Percentiles rank a stretch among this genome's conserved stretches.
Conservation (phyloP, 1,140 invertebrate species). For the Eciton burchellii region DNA sequence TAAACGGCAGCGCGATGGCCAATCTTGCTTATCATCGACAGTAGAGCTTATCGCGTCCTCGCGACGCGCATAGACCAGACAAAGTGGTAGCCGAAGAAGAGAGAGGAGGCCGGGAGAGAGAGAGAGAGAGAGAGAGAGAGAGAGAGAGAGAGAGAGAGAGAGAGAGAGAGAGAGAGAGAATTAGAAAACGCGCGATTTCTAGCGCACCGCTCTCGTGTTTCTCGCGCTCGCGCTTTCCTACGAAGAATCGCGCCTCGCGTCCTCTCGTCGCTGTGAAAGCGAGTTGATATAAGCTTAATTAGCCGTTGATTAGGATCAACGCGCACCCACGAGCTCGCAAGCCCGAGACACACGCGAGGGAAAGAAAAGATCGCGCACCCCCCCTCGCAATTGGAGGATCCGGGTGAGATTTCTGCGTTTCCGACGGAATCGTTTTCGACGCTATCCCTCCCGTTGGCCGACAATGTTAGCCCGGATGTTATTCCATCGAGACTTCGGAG, state of each 20-base stretch:
- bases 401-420: too few relatives aligned
- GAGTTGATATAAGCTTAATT: slow-evolving; percentile 65
- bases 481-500: too few relatives aligned
- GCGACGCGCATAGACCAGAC: too few relatives aligned
- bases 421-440: too few relatives aligned
- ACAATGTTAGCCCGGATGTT: too few relatives aligned
- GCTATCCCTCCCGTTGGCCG: too few relatives aligned
- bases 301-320: slow-evolving; percentile 61
- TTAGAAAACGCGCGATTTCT: slow-evolving; percentile 44
- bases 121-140: too few relatives aligned
- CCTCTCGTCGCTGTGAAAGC: slow-evolving; percentile 71
- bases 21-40: too few relatives aligned
- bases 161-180: slow-evolving; percentile 31
- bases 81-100: too few relatives aligned
- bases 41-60: neutral
- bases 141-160: too few relatives aligned
- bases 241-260: slow-evolving; percentile 64
- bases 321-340: slow-evolving; percentile 55
- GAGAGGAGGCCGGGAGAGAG: too few relatives aligned
- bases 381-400: neutral
- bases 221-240: slow-evolving; percentile 38
- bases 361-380: neutral
- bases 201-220: slow-evolving; percentile 48
- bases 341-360: slow-evolving; percentile 13
- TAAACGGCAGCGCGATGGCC: too few relatives aligned